Evolutionary conservation across 30 jellyfish, hydroid and myxozoan genomes (phyloP), one percentile per base, ranked within the genome.

Genomic region (Calvadosia cruxmelitensis): DNA sequence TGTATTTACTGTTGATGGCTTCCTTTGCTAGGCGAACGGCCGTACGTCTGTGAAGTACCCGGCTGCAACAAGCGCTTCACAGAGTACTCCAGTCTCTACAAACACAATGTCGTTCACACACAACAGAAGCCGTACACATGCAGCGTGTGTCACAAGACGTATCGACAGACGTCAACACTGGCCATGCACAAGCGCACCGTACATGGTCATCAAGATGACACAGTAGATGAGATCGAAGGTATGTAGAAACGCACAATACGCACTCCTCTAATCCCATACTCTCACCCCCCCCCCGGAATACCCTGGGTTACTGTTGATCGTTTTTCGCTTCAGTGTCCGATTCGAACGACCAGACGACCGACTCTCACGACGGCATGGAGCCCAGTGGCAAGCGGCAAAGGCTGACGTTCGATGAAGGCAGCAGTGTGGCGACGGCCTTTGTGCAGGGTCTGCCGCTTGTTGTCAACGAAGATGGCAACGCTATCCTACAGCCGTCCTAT

Each of bases 151-250:
- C 93, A 76, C 53, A 87, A 87, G 69, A 87, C 93, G 2, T 87
- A 87, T 50, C 75, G 97, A 29, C 97, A 87, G 57, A 87, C 97
- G 25, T 87, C 97, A 7, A 87, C 97, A 51, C 68, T 87, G 29
- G 97, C 97, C n/a, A 87, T 87, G 97, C 97, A 87, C 48, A 80
- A 80, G 61, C 71, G 97, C 34, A 75, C 97, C 1, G 93, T 87
- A 28, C 97, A 87, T 72, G 97, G 97, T 16, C 65, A 93, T 10
- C 50, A 64, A 20, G 80, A 73, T 31, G 49, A 49, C 3, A 27
- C 84, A 27, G 84, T 49, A 23, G 27, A 49, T 27, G 84, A 73
- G 63, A 31, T 42, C 20, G 57, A 42, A 42, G 57, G 57, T 42
- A 5, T 7, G 57, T 42, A 20, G 20, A 7, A 5, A 42, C 20